Evolutionary conservation across 2,888 invertebrate genomes (phyloP).

Genomic region (Polymixis lichenea): DNA sequence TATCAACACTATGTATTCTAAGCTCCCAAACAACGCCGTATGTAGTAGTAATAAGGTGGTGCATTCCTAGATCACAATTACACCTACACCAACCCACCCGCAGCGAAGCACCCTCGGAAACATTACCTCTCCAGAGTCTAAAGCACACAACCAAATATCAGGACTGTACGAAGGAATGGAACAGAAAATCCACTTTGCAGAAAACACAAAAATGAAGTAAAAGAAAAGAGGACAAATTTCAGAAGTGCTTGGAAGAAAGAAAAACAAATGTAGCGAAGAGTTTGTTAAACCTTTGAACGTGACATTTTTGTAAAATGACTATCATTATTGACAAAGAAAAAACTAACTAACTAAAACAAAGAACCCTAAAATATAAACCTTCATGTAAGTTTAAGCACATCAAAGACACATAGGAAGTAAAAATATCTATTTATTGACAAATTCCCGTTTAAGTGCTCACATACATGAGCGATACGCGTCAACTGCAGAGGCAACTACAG

Average conservation of each 20-base stretch:
- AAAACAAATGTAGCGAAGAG: background rate
- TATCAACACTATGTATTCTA: constrained; percentile 9
- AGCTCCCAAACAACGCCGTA: constrained; percentile 20
- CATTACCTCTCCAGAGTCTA: constrained; percentile 35
- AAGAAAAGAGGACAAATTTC: background rate
- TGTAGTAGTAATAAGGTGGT: constrained; percentile 38
- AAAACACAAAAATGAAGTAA: background rate
- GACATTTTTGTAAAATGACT: too few species aligned
- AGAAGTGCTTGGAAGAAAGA: background rate
- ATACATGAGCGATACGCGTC: too few species aligned
- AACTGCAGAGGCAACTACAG: too few species aligned
- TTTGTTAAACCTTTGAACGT: background rate
- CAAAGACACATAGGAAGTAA: background rate
- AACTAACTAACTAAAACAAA: background rate
- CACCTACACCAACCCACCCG: constrained; percentile 7
- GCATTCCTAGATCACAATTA: constrained; percentile 54
- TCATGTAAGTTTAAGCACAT: background rate
- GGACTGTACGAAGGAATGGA: background rate
- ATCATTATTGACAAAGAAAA: background rate
- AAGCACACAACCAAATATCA: constrained; percentile 33
- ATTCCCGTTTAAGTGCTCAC: too few species aligned
- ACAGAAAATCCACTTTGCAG: constrained; percentile 17
- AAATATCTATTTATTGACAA: too few species aligned
- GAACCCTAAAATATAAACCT: background rate
- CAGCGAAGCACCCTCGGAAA: constrained; percentile 38